phyloP scores from a whole-genome alignment of 53 echinoderm and acorn worm species.

The Zoroaster sp. region DNA sequence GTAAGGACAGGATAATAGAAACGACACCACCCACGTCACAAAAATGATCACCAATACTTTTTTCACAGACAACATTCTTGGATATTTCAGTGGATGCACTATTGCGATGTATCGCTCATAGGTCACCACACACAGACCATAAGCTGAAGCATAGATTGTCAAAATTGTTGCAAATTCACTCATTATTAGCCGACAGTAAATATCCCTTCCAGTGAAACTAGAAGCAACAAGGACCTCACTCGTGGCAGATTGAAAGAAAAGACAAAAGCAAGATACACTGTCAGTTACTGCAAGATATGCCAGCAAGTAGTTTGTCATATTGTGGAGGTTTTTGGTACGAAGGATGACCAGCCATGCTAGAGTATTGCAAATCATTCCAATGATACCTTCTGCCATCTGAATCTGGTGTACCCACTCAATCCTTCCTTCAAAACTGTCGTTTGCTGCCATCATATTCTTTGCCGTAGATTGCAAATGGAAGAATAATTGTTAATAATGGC shows the following conservation, averaged over 20 bases:
- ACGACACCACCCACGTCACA: neutral
- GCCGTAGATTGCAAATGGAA: too few relatives aligned
- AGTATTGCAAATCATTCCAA: neutral
- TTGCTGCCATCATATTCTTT: neutral
- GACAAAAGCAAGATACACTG: neutral
- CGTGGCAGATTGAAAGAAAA: neutral
- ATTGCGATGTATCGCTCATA: neutral
- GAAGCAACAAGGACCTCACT: too few relatives aligned
- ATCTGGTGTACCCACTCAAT: neutral
- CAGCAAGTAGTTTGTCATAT: neutral
- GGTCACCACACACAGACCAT: neutral
- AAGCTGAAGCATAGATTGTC: neutral
- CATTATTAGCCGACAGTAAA: neutral
- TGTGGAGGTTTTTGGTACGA: neutral
- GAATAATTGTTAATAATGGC: too few relatives aligned
- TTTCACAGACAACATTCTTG: neutral
- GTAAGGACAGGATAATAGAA: neutral
- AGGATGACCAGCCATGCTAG: neutral
- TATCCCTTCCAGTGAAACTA: neutral
- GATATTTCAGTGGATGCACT: neutral
- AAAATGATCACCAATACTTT: neutral
- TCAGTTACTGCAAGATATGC: neutral
- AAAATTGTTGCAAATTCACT: neutral
- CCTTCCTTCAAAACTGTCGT: neutral
- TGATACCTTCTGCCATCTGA: neutral